phyloP scores from a whole-genome alignment of 2,888 invertebrate genomes.

The Synanthedon myopaeformis region DNA sequence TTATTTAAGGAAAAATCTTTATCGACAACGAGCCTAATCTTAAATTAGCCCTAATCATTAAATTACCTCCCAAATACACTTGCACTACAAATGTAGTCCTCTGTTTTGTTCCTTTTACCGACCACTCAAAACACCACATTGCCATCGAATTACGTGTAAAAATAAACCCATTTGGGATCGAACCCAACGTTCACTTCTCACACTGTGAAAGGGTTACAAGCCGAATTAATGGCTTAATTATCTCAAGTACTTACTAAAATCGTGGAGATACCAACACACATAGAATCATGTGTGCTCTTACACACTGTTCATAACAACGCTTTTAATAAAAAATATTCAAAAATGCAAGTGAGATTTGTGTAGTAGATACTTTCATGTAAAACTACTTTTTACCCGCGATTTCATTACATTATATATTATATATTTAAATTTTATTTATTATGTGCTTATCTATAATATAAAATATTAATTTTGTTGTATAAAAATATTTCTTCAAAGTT shows the following conservation, averaged over 20 bases:
- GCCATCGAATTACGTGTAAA: slow-evolving; percentile 31
- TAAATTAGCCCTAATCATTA: background rate
- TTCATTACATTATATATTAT: too few species aligned
- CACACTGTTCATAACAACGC: slow-evolving; percentile 29
- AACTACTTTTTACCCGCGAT: too few species aligned
- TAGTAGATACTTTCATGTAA: too few species aligned
- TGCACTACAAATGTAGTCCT: background rate
- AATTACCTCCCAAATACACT: background rate
- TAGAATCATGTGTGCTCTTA: slow-evolving; percentile 11
- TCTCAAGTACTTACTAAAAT: slow-evolving; percentile 46
- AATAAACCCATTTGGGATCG: slow-evolving; percentile 38
- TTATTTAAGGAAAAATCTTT: too few species aligned
- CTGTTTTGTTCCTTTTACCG: slow-evolving; percentile 2
- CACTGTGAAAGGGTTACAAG: slow-evolving; percentile 47
- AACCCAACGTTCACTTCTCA: slow-evolving; percentile 36
- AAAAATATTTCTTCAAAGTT: too few species aligned
- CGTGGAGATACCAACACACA: slow-evolving; percentile 12
- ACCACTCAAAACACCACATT: slow-evolving; percentile 36
- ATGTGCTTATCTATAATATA: too few species aligned
- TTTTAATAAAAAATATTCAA: slow-evolving; percentile 7
- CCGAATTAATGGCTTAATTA: slow-evolving; percentile 64
- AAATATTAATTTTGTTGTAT: too few species aligned
- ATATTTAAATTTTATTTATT: too few species aligned
- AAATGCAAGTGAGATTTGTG: too few species aligned
- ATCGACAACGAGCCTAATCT: too few species aligned